Base-by-base conservation (phyloP, 2,888 invertebrate genomes). In the Rhaphigaster nebulosa region DNA sequence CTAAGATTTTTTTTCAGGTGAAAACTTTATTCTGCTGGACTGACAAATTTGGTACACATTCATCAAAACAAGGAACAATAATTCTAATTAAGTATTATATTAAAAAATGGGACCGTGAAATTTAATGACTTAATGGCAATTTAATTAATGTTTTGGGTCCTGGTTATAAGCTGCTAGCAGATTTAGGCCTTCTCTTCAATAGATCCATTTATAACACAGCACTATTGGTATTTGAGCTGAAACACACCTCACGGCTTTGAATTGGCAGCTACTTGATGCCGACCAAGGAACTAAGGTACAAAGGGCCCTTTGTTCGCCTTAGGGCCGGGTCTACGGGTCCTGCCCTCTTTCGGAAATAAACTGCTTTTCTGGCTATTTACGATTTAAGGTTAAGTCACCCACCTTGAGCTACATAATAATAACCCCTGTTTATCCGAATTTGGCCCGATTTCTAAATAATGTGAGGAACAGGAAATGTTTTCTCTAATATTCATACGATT, bases 211-310 rank as follows among this genome's bases (percentile, higher is more conserved):
- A 76, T 65, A 65, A 65, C 29, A 15, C 10, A 18, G 23, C 23
- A 1, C 38, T 26, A 80, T n/a, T 50, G 84, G 45, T 50, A 84
- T 84, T 76, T 45, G 84, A 45, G 45, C 15, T 84, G 84, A n/a
- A n/a, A 45, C 45, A 84, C 45, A 26, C 15, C n/a, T 8, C 0
- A 0, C 8, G 0, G 26, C 84, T 45, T 84, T n/a, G 84, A 50
- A 26, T 45, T 45, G 84, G 38, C 84, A 84, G 45, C 84, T 84
- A 84, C 84, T 84, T 45, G 84, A 80, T 80, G 80, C 29, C 38
- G 80, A 26, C 23, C 41, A 38, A 50, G 84, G 13, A 26, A 26
- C 45, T n/a, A 1, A n/a, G 45, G 84, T 84, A 45, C 84, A 84
- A 84, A 84, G 45, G 84, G 4, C 4, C 45, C 45, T 84, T 84